Evolutionary conservation across 1,140 invertebrate species (phyloP).

Genomic region (Trichomalopsis sarcophagae): DNA sequence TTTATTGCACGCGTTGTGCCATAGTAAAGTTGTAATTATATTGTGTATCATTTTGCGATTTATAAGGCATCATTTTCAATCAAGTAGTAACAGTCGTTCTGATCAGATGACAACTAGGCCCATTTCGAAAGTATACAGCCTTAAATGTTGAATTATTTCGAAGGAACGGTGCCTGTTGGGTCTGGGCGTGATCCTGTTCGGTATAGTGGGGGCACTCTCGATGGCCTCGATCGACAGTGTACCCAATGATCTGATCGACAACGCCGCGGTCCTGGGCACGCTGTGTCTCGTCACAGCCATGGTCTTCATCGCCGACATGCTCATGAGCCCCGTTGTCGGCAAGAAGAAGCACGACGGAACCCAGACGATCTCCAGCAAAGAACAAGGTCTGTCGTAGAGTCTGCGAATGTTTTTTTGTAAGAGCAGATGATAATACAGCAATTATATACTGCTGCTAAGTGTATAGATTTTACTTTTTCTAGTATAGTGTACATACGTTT

Average conservation of each 20-base stretch:
- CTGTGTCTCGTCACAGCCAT: slow-evolving; percentile 81
- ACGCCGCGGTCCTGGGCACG: slow-evolving; percentile 81
- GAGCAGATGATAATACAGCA: neutral
- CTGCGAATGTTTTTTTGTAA: neutral
- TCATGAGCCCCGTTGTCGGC: slow-evolving; percentile 59
- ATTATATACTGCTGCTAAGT: neutral
- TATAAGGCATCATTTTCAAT: no score
- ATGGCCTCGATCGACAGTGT: slow-evolving; percentile 83
- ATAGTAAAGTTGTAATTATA: neutral
- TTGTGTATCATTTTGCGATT: neutral
- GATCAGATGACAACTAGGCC: no score
- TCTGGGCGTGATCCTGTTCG: slow-evolving; percentile 81
- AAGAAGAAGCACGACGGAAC: slow-evolving; percentile 60
- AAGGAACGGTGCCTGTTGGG: slow-evolving; percentile 81
- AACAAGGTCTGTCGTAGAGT: slow-evolving; percentile 59
- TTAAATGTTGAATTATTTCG: slow-evolving; percentile 46
- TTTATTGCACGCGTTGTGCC: neutral
- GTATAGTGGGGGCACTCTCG: slow-evolving; percentile 80
- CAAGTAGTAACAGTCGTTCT: no score
- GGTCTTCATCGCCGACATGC: slow-evolving; percentile 80
- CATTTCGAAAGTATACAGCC: neutral
- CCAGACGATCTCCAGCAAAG: slow-evolving; percentile 62
- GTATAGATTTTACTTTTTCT: neutral
- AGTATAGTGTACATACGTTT: neutral
- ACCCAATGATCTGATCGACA: slow-evolving; percentile 80